A percentile compares a stretch with the other conserved stretches of the same genome.
phyloP scores from a whole-genome alignment of 2,888 invertebrate genomes.

The Hydrotaea cyrtoneurina region DNA sequence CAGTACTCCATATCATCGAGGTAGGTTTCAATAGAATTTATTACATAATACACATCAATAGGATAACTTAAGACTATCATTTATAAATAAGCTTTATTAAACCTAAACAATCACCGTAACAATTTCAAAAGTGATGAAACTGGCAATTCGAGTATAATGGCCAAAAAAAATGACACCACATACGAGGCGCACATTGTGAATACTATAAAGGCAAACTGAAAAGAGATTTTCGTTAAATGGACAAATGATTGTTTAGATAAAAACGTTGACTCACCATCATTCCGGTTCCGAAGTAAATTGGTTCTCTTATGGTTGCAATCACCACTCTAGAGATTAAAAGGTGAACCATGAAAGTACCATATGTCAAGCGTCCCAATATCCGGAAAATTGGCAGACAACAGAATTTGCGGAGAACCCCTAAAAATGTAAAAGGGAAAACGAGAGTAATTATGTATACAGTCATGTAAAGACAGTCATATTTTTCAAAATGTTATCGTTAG shows the following conservation, averaged over 20 bases:
- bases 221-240: conserved; percentile 13
- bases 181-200: conserved; percentile 74
- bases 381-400: conserved; percentile 76
- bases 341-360: conserved; percentile 77
- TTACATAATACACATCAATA: conserved; percentile 30
- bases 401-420: conserved; percentile 76
- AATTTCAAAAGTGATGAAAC: conserved; percentile 75
- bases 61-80: conserved; percentile 4
- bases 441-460: too few relatives aligned
- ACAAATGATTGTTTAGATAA: too few relatives aligned
- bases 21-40: conserved; percentile 68
- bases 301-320: conserved; percentile 73
- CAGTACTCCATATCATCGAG: conserved; percentile 89
- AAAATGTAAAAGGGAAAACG: neutral
- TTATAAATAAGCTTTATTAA: neutral
- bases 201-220: conserved; percentile 74
- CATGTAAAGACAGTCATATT: too few relatives aligned
- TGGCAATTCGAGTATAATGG: conserved; percentile 75
- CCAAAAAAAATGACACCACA: conserved; percentile 73
- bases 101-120: conserved; percentile 65
- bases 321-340: conserved; percentile 73
- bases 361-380: conserved; percentile 77
- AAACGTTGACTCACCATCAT: conserved; percentile 72
- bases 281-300: conserved; percentile 75
- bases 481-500: too few relatives aligned